phyloP scores from a whole-genome alignment of 2,113 vertebrate species.

The Mystacornis crossleyi region DNA sequence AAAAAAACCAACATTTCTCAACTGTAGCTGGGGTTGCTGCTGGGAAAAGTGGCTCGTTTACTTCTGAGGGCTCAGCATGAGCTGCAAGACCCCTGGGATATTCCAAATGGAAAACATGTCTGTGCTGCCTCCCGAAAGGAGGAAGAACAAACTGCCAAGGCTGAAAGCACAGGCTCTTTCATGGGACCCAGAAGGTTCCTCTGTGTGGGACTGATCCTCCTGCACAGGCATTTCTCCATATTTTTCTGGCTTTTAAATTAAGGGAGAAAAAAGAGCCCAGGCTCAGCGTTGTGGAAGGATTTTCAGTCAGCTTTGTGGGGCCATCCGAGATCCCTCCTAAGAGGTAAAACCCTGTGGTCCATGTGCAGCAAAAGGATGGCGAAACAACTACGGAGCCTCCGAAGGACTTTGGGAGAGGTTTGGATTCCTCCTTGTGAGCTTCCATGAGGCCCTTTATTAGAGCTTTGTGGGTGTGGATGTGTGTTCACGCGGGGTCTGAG shows the following conservation, averaged over 20 bases:
- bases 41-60: constrained; percentile 13
- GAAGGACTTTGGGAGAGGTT: background rate
- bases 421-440: background rate
- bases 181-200: constrained; percentile 19
- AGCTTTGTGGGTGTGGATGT: background rate
- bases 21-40: background rate
- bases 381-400: background rate
- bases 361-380: background rate
- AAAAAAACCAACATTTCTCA: background rate
- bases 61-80: constrained; percentile 25
- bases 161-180: background rate
- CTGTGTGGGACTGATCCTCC: constrained; percentile 4
- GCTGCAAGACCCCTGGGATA: background rate
- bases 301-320: background rate
- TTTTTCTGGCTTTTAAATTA: constrained; percentile 12
- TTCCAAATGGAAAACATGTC: constrained; percentile 45
- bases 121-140: background rate
- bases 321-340: background rate
- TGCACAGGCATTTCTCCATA: background rate
- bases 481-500: background rate
- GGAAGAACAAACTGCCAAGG: constrained; percentile 24
- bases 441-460: background rate
- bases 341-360: background rate
- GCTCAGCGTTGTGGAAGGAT: background rate
- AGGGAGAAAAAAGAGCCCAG: background rate